Evolutionary conservation across 2,113 vertebrate species (phyloP).

Genomic region (Natator depressus): DNA sequence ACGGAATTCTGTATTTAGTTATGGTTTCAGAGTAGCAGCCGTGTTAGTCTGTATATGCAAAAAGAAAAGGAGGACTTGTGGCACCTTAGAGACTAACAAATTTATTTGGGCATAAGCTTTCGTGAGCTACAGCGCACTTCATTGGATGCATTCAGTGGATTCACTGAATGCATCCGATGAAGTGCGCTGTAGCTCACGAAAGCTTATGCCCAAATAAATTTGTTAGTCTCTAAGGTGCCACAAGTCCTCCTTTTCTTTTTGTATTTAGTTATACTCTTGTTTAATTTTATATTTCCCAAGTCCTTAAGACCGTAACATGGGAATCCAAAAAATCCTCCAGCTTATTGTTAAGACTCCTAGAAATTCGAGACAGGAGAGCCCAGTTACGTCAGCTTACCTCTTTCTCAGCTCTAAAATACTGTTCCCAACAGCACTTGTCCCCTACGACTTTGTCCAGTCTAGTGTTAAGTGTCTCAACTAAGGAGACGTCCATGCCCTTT

Average conservation of each 20-base stretch:
- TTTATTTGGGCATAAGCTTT: too few species aligned
- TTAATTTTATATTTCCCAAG: neutral
- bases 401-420: neutral
- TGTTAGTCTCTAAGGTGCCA: too few species aligned
- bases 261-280: neutral
- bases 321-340: neutral
- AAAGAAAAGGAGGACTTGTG: too few species aligned
- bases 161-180: too few species aligned
- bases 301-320: neutral
- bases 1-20: neutral
- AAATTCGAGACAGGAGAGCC: neutral
- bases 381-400: neutral
- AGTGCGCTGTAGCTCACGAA: too few species aligned
- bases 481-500: neutral
- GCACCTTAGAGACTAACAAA: too few species aligned
- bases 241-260: neutral
- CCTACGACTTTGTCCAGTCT: neutral
- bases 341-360: neutral
- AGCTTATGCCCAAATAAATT: too few species aligned
- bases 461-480: neutral
- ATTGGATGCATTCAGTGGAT: too few species aligned
- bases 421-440: neutral
- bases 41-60: too few species aligned
- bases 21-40: neutral
- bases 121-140: too few species aligned